Percentiles rank a stretch among this genome's conserved stretches.
phyloP scores from a whole-genome alignment of 2,797 vertebrate genomes.

The Takifugu ocellatus region DNA sequence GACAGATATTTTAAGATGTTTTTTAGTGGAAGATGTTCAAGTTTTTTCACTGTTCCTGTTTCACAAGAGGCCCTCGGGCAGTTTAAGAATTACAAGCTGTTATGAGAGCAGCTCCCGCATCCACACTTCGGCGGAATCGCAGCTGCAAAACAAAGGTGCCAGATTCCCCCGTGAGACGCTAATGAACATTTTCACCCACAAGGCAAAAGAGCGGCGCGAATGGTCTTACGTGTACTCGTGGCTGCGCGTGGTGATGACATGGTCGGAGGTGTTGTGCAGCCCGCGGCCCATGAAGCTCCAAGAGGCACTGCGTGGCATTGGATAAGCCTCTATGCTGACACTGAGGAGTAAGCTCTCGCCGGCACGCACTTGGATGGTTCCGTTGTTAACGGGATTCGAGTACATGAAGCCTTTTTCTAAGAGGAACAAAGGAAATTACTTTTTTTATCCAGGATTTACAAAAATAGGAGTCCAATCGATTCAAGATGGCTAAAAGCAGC shows the following conservation, averaged over 20 bases:
- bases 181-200: conserved; percentile 24
- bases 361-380: conserved; percentile 83
- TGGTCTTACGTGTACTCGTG: conserved; percentile 80
- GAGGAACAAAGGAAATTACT: conserved; percentile 27
- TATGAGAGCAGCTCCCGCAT: conserved; percentile 1
- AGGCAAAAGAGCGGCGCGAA: conserved; percentile 6
- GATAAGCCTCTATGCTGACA: conserved; percentile 88
- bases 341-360: conserved; percentile 86
- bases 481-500: background rate
- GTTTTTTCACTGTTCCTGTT: conserved; percentile 15
- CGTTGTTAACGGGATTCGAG: conserved; percentile 75
- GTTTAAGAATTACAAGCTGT: conserved; percentile 17
- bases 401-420: conserved; percentile 90
- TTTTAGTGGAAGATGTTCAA: conserved; percentile 14
- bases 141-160: conserved; percentile 22
- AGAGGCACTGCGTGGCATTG: conserved; percentile 75
- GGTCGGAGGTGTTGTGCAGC: conserved; percentile 86
- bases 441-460: background rate
- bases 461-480: background rate
- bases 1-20: conserved; percentile 13
- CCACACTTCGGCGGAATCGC: conserved; percentile 14
- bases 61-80: background rate
- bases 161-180: conserved; percentile 38
- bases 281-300: conserved; percentile 87
- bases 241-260: conserved; percentile 81